Base-by-base conservation (phyloP, 2,888 invertebrate species). In the Morpho deidamia region DNA sequence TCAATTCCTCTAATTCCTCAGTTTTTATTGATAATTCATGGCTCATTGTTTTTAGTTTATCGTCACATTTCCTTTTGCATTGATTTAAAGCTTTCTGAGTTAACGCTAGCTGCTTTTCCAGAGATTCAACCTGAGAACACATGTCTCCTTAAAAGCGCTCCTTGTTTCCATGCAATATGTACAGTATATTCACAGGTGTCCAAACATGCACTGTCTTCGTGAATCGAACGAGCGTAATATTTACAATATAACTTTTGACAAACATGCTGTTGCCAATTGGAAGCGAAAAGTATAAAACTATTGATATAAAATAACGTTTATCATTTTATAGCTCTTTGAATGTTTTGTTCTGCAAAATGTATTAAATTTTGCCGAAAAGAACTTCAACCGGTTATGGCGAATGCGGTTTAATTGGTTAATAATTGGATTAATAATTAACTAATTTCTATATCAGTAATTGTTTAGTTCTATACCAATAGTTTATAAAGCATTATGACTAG, bases 1-100 rank as follows among this genome's bases (percentile, higher is more conserved):
- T 76, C 62, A 91, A 62, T 62, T 87, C 87, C 56, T 90, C 90
- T 37, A 90, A 67, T 65, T 91, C 90, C 53, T 90, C 90, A 37
- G 90, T 90, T 69, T 91, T 91, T 43, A 84, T 87, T 2, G 90
- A 88, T 44, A 93, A 73, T 65, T 93, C 93, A 68, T 92, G 91
- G 60, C 91, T 90, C 38, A 93, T 75, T 4, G 90, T 90, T 53
- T 91, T 91, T 11, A 91, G 81, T 60, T 90, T 91, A 59, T 92
- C 92, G 53, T 90, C 91, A 57, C 88, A 90, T 55, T 88, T 89
- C 62, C 86, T 83, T 64, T 90, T 84, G 68, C 87, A 91, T 60
- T 89, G 85, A n/a, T 85, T 83, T 63, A 93, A 74, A 55, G 91
- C 89, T 64, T 86, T 79, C 53, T 91, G 89, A 54, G 93, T 82